These are phyloP conservation scores for Tamias sibiricus DNA, from an alignment of 2,113 vertebrate genomes.

Conservation along the genomic window DNA sequence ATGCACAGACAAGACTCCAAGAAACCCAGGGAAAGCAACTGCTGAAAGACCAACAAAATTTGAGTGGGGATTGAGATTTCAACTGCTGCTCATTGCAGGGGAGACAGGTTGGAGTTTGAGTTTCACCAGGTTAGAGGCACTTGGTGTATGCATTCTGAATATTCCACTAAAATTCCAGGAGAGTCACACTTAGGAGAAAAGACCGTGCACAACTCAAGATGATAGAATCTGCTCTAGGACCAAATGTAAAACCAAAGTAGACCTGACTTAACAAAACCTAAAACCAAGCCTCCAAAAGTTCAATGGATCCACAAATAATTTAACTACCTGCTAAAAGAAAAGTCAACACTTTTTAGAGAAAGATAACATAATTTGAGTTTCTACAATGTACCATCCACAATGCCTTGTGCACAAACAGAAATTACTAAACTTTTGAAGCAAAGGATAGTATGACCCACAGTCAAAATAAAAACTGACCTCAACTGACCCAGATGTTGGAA, in stretches of 20 bases:
- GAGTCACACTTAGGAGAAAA: not conserved
- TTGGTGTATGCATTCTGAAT: not conserved
- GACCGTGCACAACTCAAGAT: not conserved
- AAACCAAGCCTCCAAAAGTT: not conserved
- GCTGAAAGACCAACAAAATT: not conserved
- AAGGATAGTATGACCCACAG: not conserved
- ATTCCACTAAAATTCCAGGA: not conserved
- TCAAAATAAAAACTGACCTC: constrained; percentile 32
- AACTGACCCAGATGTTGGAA: not conserved
- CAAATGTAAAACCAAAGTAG: constrained; percentile 21
- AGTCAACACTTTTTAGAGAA: constrained; percentile 6
- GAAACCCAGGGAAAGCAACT: not conserved
- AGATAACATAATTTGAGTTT: constrained; percentile 28
- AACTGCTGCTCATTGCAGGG: not conserved
- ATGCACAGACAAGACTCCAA: not conserved
- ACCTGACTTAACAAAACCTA: not conserved
- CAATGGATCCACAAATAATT: not conserved
- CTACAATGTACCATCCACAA: not conserved
- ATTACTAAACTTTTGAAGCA: not conserved
- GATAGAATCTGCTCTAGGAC: not conserved
- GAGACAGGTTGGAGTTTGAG: not conserved
- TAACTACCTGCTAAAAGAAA: constrained; percentile 32
- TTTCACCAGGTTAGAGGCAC: not conserved
- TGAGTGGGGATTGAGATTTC: not conserved
- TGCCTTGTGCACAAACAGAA: not conserved